These are phyloP conservation scores for Apteryx mantelli DNA, from an alignment of 2,113 vertebrate genomes.

Conservation along the genomic window DNA sequence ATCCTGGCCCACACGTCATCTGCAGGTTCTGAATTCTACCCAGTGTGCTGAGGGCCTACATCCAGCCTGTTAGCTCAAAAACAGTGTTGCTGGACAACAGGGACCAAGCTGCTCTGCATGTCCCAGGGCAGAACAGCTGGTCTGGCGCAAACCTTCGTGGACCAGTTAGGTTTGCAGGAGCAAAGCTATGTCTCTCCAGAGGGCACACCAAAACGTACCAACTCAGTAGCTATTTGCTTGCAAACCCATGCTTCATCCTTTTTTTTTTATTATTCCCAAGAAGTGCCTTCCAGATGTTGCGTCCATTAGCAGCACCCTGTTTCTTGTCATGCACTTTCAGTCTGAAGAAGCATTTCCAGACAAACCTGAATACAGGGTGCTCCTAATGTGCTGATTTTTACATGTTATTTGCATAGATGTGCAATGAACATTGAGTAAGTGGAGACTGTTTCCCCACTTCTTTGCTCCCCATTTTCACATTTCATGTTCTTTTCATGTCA, in stretches of 20 bases:
- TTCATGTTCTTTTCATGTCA: not conserved
- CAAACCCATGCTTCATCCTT: not conserved
- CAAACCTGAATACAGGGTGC: constrained; percentile 27
- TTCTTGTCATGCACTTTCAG: constrained; percentile 48
- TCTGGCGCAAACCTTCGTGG: not conserved
- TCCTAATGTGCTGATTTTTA: not conserved
- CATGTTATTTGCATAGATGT: constrained; percentile 10
- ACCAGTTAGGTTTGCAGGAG: not conserved
- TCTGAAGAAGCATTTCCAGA: constrained; percentile 48
- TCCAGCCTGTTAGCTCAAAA: not conserved
- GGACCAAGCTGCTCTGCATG: not conserved
- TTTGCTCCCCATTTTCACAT: not conserved
- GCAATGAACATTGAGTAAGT: not conserved
- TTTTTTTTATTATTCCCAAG: not conserved
- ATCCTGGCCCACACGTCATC: fast-evolving
- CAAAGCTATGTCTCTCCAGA: not conserved
- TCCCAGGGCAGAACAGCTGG: not conserved
- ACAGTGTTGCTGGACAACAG: not conserved
- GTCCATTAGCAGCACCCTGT: constrained; percentile 39
- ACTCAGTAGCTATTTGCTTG: not conserved
- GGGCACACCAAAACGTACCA: not conserved
- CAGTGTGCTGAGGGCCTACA: not conserved
- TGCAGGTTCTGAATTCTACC: not conserved
- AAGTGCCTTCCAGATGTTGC: constrained; percentile 61
- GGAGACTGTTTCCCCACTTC: not conserved